Conservation (phyloP, 2,888 invertebrate species). For the Macaria liturata region DNA sequence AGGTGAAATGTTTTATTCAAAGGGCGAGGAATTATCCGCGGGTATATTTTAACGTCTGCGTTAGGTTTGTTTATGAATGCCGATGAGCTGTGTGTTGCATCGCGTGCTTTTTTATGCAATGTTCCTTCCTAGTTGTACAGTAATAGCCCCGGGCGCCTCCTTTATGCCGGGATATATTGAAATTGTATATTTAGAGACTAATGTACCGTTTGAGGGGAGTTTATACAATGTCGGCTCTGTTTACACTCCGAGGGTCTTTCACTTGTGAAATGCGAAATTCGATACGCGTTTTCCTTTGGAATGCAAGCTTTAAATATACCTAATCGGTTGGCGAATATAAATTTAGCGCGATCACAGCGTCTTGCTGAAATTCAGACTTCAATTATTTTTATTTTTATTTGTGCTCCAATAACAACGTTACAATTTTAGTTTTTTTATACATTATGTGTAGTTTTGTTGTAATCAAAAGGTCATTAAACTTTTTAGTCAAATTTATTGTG, state of each 20-base stretch:
- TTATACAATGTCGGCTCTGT: constrained; percentile 11
- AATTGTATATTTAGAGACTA: constrained; percentile 22
- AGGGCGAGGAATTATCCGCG: constrained; percentile 49
- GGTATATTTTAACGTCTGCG: constrained; percentile 40
- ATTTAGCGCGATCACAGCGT: too few relatives aligned
- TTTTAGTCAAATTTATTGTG: too few relatives aligned
- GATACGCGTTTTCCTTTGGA: not conserved
- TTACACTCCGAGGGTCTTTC: constrained; percentile 7
- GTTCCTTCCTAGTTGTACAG: constrained; percentile 23
- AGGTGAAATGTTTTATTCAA: constrained; percentile 63
- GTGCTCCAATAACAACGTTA: too few relatives aligned
- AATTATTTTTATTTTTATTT: too few relatives aligned
- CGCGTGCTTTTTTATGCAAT: constrained; percentile 39
- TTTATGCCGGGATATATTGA: constrained; percentile 25
- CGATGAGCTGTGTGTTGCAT: constrained; percentile 45
- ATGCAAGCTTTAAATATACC: not conserved
- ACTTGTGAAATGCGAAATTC: constrained; percentile 3
- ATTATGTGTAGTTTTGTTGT: too few relatives aligned
- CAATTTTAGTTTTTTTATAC: too few relatives aligned
- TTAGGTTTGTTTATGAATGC: constrained; percentile 54
- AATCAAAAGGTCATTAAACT: too few relatives aligned
- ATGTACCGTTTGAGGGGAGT: constrained; percentile 14
- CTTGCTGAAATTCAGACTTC: too few relatives aligned
- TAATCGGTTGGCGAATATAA: too few relatives aligned
- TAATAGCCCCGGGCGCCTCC: constrained; percentile 23